Evolutionary conservation across 2,888 invertebrate genomes (phyloP).

Genomic region (Magallana nippona): DNA sequence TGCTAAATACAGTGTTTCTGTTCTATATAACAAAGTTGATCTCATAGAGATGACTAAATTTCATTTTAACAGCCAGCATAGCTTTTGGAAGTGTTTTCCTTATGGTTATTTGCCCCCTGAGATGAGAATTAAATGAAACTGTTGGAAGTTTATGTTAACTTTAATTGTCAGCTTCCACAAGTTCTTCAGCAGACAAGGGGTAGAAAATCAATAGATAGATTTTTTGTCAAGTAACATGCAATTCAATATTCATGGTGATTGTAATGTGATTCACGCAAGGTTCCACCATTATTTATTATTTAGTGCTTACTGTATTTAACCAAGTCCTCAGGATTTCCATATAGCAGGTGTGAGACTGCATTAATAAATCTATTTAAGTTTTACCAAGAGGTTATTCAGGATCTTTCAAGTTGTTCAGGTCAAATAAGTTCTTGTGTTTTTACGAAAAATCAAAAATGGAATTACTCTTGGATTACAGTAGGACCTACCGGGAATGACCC

Average conservation of each 20-base stretch:
- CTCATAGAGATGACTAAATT: background rate
- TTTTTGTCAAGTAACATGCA: background rate
- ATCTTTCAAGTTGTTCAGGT: background rate
- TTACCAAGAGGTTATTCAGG: background rate
- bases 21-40: background rate
- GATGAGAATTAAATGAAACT: no score
- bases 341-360: background rate
- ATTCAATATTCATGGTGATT: background rate
- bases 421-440: background rate
- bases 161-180: no score
- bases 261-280: background rate
- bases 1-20: background rate
- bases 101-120: no score
- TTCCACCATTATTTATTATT: constrained; percentile 6
- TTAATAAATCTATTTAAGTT: background rate
- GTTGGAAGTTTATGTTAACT: no score
- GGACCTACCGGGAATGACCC: no score
- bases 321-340: background rate
- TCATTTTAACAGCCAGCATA: no score
- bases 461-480: background rate
- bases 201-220: background rate
- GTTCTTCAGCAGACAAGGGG: background rate
- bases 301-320: background rate
- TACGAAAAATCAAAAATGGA: background rate
- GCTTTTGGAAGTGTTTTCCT: no score